Conservation (phyloP, 2,888 invertebrate genomes). For the Tridacna crocea region DNA sequence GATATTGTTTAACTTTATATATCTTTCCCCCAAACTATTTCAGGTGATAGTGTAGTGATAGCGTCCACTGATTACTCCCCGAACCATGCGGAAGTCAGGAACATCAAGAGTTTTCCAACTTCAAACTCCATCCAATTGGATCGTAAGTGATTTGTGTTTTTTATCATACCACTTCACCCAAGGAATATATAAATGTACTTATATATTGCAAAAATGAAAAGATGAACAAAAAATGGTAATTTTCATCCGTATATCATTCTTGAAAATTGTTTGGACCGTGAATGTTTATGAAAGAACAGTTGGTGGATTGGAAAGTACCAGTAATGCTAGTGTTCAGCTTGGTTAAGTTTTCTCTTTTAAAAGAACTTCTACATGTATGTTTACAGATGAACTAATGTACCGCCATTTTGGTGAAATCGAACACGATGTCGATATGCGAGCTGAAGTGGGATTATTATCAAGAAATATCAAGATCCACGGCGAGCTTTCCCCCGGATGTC, state of each 20-base stretch:
- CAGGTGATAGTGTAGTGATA: constrained; percentile 35
- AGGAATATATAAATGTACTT: not conserved
- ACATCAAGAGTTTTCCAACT: constrained; percentile 10
- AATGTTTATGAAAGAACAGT: not conserved
- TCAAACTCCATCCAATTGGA: constrained; percentile 5
- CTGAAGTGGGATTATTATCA: constrained; percentile 44
- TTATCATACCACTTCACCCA: no score
- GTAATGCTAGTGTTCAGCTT: not conserved
- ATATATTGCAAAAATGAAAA: no score
- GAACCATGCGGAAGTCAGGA: constrained; percentile 37
- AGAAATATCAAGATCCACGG: constrained; percentile 53
- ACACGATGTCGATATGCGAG: constrained; percentile 52
- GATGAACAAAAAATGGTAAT: no score
- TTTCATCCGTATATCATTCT: no score
- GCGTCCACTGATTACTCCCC: constrained; percentile 34
- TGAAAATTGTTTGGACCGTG: no score
- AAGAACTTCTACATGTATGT: no score
- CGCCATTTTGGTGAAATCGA: constrained; percentile 55
- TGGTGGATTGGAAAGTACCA: not conserved
- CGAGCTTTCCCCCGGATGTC: constrained; percentile 33
- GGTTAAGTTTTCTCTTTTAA: not conserved
- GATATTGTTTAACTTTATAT: no score
- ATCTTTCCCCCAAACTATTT: not conserved
- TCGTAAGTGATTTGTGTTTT: not conserved
- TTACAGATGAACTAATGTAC: constrained; percentile 39